Conservation (phyloP, 2,113 vertebrate genomes). For the Oryzias celebensis region DNA sequence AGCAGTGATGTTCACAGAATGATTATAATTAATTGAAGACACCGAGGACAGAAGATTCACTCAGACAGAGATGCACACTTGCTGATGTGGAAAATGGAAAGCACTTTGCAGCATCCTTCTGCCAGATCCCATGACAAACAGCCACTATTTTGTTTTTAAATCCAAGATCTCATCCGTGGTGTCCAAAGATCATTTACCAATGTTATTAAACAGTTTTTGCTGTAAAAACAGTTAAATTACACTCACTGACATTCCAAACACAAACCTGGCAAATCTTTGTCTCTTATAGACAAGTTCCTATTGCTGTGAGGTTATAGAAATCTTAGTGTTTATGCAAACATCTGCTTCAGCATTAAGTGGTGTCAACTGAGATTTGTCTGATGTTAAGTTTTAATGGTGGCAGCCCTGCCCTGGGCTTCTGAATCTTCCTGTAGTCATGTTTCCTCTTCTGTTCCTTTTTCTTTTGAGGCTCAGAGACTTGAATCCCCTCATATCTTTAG, state of each 20-base stretch:
- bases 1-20: conserved; percentile 32
- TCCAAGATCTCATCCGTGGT: conserved; percentile 24
- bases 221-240: conserved; percentile 33
- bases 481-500: conserved; percentile 25
- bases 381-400: conserved; percentile 58
- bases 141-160: conserved; percentile 21
- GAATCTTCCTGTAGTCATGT: conserved; percentile 48
- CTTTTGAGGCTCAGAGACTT: conserved; percentile 19
- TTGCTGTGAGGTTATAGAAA: conserved; percentile 39
- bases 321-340: conserved; percentile 57
- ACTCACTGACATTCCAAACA: conserved; percentile 23
- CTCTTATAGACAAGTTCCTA: conserved; percentile 23
- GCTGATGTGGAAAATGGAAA: conserved; percentile 17
- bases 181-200: conserved; percentile 23
- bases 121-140: conserved; percentile 35
- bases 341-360: conserved; percentile 33
- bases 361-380: conserved; percentile 41
- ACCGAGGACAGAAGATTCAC: conserved; percentile 18
- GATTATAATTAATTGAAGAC: conserved; percentile 58
- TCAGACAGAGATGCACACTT: conserved; percentile 17
- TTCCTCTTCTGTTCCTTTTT: conserved; percentile 38
- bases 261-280: conserved; percentile 23
- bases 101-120: conserved; percentile 11
- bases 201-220: conserved; percentile 13
- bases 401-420: conserved; percentile 23